Conservation (phyloP, 2,113 vertebrate species). For the Patagioenas fasciata region DNA sequence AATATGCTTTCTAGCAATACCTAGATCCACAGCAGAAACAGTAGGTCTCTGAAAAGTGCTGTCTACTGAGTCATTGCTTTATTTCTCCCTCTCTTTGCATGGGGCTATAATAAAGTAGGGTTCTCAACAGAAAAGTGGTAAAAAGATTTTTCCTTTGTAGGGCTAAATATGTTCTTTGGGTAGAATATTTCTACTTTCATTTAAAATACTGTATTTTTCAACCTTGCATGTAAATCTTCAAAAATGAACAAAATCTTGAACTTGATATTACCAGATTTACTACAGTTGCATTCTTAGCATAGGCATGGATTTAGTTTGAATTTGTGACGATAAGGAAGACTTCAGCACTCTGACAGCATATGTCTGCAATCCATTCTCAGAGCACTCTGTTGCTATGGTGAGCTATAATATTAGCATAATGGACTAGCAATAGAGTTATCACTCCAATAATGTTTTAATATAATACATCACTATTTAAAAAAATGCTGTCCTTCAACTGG, state of each 20-base stretch:
- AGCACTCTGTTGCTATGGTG: constrained; percentile 16
- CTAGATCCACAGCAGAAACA: neutral
- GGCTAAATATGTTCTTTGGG: neutral
- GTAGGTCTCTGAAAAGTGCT: neutral
- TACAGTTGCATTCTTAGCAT: neutral
- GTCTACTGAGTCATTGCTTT: neutral
- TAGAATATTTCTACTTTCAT: neutral
- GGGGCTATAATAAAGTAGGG: neutral
- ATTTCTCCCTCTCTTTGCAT: neutral
- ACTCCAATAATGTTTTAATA: constrained; percentile 38
- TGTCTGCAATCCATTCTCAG: constrained; percentile 40
- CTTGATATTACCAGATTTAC: neutral
- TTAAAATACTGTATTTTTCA: neutral
- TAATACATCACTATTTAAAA: constrained; percentile 30
- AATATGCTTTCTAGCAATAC: neutral
- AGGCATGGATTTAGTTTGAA: neutral
- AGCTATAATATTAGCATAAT: constrained; percentile 46
- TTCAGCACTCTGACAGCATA: neutral
- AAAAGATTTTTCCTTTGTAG: neutral
- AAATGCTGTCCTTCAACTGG: neutral
- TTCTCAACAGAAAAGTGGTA: neutral
- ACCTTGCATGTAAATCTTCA: neutral
- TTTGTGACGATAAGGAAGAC: constrained; percentile 16
- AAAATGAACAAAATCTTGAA: neutral
- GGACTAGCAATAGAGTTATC: constrained; percentile 31